phyloP scores from a whole-genome alignment of 2,113 vertebrate species.

The Limnothrissa miodon region DNA sequence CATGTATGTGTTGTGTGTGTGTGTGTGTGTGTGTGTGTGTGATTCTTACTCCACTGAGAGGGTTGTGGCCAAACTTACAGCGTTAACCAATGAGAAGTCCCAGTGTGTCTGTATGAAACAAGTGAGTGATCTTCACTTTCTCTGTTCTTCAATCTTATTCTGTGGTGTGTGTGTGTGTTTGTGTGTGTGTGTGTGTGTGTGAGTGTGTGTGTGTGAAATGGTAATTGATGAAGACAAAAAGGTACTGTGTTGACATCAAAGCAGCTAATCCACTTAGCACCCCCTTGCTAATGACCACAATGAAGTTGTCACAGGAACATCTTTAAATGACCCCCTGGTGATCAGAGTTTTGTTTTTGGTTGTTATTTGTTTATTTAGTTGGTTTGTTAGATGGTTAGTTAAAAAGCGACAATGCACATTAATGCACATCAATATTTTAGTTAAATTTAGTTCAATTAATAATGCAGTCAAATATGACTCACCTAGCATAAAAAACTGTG shows the following conservation, averaged over 20 bases:
- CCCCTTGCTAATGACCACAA: slow-evolving; percentile 57
- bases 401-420: too few relatives aligned
- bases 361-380: too few relatives aligned
- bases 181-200: neutral
- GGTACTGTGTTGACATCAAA: slow-evolving; percentile 66
- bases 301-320: slow-evolving; percentile 49
- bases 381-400: too few relatives aligned
- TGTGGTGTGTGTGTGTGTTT: neutral
- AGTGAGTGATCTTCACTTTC: neutral
- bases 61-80: neutral
- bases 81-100: neutral
- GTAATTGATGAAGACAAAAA: too few relatives aligned
- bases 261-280: slow-evolving; percentile 56
- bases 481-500: too few relatives aligned
- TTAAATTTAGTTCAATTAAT: too few relatives aligned
- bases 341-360: neutral
- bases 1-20: neutral
- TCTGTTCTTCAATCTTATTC: neutral
- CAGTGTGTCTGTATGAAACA: neutral
- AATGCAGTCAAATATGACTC: too few relatives aligned
- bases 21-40: neutral
- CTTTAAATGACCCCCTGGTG: slow-evolving; percentile 16
- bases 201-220: neutral
- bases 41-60: neutral
- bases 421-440: too few relatives aligned